Evolutionary conservation across 2,888 invertebrate species (phyloP).

Genomic region (Philereme vetulata): DNA sequence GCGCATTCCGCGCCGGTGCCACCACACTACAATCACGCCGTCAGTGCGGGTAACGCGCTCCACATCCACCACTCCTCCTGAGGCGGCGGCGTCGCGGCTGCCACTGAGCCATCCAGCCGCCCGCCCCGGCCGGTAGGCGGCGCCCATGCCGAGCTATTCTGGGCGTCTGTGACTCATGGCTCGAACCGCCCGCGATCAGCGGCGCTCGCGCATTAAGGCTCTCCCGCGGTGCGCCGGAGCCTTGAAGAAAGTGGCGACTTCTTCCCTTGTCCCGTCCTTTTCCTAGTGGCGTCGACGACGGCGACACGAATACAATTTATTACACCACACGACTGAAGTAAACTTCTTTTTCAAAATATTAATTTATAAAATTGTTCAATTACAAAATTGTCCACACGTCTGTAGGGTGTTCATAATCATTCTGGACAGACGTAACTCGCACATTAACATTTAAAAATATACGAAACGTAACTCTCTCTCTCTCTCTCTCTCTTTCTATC

Average conservation of each 20-base stretch:
- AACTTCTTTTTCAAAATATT: too few species aligned
- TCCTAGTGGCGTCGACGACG: too few species aligned
- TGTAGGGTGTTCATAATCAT: too few species aligned
- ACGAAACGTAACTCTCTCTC: too few species aligned
- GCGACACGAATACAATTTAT: too few species aligned
- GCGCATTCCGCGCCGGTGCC: conserved; percentile 82
- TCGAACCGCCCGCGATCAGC: conserved; percentile 64
- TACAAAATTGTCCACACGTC: too few species aligned
- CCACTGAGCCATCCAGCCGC: conserved; percentile 78
- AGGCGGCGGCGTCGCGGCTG: conserved; percentile 79
- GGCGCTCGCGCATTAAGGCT: conserved; percentile 78
- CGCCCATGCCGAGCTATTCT: conserved; percentile 79
- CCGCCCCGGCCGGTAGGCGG: conserved; percentile 83
- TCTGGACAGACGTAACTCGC: too few species aligned
- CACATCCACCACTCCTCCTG: conserved; percentile 69
- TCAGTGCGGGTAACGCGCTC: conserved; percentile 65
- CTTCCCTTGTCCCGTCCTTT: conserved; percentile 1
- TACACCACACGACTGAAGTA: too few species aligned
- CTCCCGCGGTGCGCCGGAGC: conserved; percentile 57
- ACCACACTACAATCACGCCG: conserved; percentile 58
- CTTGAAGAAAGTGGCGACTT: conserved; percentile 35
- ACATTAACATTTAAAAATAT: too few species aligned
- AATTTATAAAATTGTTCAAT: too few species aligned
- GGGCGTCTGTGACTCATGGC: conserved; percentile 77
- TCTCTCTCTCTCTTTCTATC: too few species aligned